A percentile compares a stretch with the other conserved stretches of the same genome.
These are phyloP conservation scores for Rhizomys pruinosus DNA, from an alignment of 2,113 vertebrate genomes.

Conservation along the genomic window DNA sequence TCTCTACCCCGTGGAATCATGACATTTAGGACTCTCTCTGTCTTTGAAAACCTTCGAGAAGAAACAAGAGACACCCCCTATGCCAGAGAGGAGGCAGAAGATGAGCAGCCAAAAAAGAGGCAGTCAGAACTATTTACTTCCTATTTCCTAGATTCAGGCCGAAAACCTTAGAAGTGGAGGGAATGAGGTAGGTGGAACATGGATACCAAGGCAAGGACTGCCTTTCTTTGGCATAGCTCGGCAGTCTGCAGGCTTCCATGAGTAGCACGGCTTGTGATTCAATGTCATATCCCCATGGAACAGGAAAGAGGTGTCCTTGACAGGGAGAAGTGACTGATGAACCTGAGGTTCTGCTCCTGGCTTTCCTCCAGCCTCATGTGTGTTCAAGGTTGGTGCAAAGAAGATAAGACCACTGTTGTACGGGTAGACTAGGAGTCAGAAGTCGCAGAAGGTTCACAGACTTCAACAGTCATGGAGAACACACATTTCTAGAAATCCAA, in stretches of 20 bases:
- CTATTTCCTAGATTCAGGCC: neutral
- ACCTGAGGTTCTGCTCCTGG: neutral
- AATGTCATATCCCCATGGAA: too few species aligned
- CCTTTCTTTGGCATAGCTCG: neutral
- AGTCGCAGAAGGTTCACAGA: neutral
- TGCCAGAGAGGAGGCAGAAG: neutral
- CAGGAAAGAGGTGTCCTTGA: neutral
- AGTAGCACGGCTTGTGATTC: neutral
- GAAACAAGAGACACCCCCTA: neutral
- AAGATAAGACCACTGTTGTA: neutral
- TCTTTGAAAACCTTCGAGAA: neutral
- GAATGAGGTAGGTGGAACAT: rapidly evolving
- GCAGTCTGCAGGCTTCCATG: too few species aligned
- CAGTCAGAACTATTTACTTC: neutral
- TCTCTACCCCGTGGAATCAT: neutral
- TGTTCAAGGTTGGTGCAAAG: neutral
- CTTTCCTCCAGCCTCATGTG: neutral
- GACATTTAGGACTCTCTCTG: neutral
- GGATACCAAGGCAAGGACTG: neutral
- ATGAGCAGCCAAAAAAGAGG: neutral
- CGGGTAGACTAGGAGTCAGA: neutral
- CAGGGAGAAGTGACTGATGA: neutral
- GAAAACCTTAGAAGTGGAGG: neutral
- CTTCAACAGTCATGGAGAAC: neutral
- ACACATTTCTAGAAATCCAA: neutral